These are phyloP conservation scores for Drosophila asahinai DNA, from an alignment of 1,140 invertebrate genomes.

Conservation along the genomic window DNA sequence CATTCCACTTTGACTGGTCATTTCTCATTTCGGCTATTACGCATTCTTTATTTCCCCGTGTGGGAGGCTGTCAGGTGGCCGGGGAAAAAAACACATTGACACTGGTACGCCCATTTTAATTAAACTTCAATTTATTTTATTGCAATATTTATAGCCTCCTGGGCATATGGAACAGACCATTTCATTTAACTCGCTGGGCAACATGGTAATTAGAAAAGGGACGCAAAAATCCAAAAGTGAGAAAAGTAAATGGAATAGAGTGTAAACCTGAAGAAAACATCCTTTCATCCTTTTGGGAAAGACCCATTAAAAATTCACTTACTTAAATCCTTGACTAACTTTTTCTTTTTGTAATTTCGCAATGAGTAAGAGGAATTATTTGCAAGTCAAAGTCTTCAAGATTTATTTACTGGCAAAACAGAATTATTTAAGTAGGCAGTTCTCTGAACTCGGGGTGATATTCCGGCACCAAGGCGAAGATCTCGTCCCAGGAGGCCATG, in stretches of 20 bases:
- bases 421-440: constrained; percentile 5
- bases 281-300: neutral
- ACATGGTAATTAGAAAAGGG: constrained; percentile 18
- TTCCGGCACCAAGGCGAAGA: neutral
- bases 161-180: constrained; percentile 34
- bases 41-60: constrained; percentile 39
- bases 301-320: too few species aligned
- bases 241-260: too few species aligned
- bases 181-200: constrained; percentile 36
- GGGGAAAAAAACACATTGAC: neutral
- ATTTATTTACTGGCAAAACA: constrained; percentile 6
- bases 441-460: constrained; percentile 17
- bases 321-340: neutral
- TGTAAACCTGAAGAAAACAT: too few species aligned
- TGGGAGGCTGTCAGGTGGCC: constrained; percentile 20
- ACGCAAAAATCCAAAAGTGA: neutral
- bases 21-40: constrained; percentile 77
- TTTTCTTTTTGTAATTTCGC: neutral
- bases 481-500: constrained; percentile 44
- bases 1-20: constrained; percentile 65
- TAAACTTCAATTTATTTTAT: constrained; percentile 79
- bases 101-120: constrained; percentile 61
- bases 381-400: neutral
- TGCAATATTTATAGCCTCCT: constrained; percentile 72
- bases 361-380: neutral